These are phyloP conservation scores for Temnothorax longispinosus DNA, from an alignment of 1,140 invertebrate genomes.

Conservation along the genomic window DNA sequence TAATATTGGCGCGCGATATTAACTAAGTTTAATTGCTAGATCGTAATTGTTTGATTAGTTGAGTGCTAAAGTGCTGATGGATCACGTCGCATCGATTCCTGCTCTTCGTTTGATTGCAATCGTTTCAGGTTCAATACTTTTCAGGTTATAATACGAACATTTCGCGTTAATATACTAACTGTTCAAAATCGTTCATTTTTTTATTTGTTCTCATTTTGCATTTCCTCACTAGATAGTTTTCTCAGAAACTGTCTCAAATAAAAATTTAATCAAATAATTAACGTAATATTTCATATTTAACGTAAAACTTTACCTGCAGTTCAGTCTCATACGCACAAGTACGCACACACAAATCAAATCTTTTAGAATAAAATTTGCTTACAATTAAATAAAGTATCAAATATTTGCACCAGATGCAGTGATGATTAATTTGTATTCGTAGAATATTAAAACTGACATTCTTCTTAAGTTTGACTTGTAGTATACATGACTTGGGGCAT, in stretches of 20 bases:
- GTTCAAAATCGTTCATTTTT: not conserved
- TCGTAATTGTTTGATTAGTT: slow-evolving; percentile 67
- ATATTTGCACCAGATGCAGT: not conserved
- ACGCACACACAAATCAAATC: not conserved
- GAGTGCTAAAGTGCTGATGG: slow-evolving; percentile 58
- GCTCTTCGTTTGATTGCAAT: slow-evolving; percentile 47
- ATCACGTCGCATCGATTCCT: slow-evolving; percentile 31
- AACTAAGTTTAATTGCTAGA: slow-evolving; percentile 56
- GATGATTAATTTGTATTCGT: not conserved
- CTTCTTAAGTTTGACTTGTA: not conserved
- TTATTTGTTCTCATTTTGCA: not conserved
- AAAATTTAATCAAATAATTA: not conserved
- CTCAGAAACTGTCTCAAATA: not conserved
- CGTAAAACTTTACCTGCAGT: not conserved
- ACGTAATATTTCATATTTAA: slow-evolving; percentile 6
- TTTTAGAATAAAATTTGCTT: not conserved
- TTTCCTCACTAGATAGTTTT: too few relatives aligned
- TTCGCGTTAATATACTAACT: not conserved
- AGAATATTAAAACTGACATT: not conserved
- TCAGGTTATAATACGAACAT: not conserved
- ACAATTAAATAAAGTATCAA: not conserved
- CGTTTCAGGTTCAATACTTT: slow-evolving; percentile 20
- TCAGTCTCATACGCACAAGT: not conserved
- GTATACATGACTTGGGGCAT: too few relatives aligned
- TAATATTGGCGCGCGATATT: slow-evolving; percentile 65